Base-by-base conservation (phyloP, 1,140 invertebrate species). In the Portunus trituberculatus region DNA sequence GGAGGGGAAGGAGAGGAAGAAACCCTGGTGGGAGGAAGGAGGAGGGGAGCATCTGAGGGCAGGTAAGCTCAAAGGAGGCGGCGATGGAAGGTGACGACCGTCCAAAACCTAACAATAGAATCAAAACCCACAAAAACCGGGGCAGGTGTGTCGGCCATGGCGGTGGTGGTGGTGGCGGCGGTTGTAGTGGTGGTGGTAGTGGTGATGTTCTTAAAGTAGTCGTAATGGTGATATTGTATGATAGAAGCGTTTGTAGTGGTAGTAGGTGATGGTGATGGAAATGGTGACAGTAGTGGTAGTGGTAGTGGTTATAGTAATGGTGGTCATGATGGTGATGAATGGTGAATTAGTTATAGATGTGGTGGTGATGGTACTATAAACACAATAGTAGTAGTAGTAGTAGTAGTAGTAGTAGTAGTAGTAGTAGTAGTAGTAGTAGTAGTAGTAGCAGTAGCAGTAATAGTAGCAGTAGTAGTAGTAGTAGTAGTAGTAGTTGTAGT, bases 101-200 rank as follows among this genome's bases (percentile, higher is more conserved):
- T 20, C 86, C 86, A 20, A 20, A 25, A 25, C 32, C 86, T 46
- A 0, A 88, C 86, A 88, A 88, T 3, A 32, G 86, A 88, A 39
- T 88, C 86, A 28, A 39, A 88, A 46, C 28, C 86, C 86, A 39
- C 31, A 88, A 88, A 88, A 88, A 39, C 86, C 86, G 48, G 89
- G 32, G 46, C 89, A 46, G 89, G 89, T 91, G 89, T 91, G 89
- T 48, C 52, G 29, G 29, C 45, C 14, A 32, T 88, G 86, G 45
- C 28, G 89, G 89, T 91, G 89, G 89, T 91, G 46, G 12, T 52
- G 89, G 89, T 91, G 87, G 87, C 25, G 25, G 45, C 45, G 87
- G 87, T 46, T 4, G 87, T 89, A 25, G 29, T 89, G 87, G 16
- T 89, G 87, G 32, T 45, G 45, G 45, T 89, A 32, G 87, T 89